phyloP scores from a whole-genome alignment of 2,888 invertebrate genomes.

The Phasia obesa region DNA sequence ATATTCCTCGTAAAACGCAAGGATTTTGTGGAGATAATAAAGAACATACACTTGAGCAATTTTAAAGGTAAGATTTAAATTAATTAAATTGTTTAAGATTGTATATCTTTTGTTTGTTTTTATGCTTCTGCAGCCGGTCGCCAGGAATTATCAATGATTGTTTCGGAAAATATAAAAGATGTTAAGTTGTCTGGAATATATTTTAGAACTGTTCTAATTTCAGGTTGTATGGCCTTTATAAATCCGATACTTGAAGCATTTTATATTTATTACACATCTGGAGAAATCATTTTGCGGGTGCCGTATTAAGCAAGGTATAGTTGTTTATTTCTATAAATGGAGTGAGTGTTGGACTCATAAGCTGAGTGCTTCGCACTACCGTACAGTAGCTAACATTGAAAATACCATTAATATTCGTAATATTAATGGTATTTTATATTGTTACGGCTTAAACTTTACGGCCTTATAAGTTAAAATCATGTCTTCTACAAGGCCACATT shows the following conservation, averaged over 20 bases:
- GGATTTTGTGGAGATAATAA: constrained; percentile 20
- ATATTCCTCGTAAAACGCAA: constrained; percentile 36
- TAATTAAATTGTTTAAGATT: too few relatives aligned
- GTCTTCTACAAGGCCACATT: too few relatives aligned
- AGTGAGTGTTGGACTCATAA: too few relatives aligned
- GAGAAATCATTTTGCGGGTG: constrained; percentile 26
- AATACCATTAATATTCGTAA: too few relatives aligned
- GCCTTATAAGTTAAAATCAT: too few relatives aligned
- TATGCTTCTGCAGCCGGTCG: constrained; percentile 4
- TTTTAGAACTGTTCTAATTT: background rate
- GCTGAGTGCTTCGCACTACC: too few relatives aligned
- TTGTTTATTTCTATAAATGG: too few relatives aligned
- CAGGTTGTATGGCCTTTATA: constrained; percentile 7
- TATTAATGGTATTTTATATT: too few relatives aligned
- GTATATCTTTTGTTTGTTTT: background rate
- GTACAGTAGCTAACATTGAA: too few relatives aligned
- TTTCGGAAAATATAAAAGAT: constrained; percentile 34
- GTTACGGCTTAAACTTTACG: too few relatives aligned
- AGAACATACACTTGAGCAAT: background rate
- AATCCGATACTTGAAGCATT: constrained; percentile 36
- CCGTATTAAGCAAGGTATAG: constrained; percentile 55
- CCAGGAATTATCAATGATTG: constrained; percentile 33
- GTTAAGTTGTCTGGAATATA: constrained; percentile 23
- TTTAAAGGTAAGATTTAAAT: background rate
- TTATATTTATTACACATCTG: constrained; percentile 8